Conservation (phyloP, 2,888 invertebrate species). For the Apotomis betuletana region DNA sequence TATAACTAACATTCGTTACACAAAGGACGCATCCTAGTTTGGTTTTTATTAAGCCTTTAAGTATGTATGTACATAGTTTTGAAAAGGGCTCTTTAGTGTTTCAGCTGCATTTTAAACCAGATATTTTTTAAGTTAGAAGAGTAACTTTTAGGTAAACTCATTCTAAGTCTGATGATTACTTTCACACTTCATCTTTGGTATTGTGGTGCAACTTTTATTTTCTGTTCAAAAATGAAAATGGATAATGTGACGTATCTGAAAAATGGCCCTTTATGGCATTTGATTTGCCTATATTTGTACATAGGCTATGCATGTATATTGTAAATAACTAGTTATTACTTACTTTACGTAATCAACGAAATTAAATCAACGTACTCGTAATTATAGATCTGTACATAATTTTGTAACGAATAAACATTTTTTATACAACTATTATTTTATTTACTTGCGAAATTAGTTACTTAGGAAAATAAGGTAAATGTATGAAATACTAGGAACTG, state of each 20-base stretch:
- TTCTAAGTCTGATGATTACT: too few species aligned
- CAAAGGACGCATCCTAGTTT: too few species aligned
- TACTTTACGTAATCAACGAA: conserved; percentile 53
- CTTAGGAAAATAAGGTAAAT: not conserved
- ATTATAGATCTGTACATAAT: conserved; percentile 27
- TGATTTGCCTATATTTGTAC: conserved; percentile 12
- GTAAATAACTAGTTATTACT: conserved; percentile 35
- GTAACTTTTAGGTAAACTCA: too few species aligned
- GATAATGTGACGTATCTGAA: not conserved
- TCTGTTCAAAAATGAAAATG: not conserved
- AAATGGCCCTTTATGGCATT: not conserved
- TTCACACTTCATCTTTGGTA: too few species aligned
- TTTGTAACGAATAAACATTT: conserved; percentile 40
- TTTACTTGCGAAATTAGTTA: not conserved
- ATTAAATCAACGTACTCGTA: conserved; percentile 50
- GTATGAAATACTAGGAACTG: not conserved
- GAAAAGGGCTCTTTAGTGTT: too few species aligned
- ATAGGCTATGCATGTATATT: conserved; percentile 16
- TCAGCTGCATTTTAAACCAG: too few species aligned
- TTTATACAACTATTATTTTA: conserved; percentile 8
- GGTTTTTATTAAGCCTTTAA: too few species aligned
- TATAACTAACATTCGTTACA: too few species aligned
- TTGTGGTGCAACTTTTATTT: too few species aligned
- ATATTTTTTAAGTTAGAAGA: too few species aligned
- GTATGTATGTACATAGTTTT: too few species aligned